Evolutionary conservation across 2,888 invertebrate genomes (phyloP).

Genomic region (Cistogaster globosa): DNA sequence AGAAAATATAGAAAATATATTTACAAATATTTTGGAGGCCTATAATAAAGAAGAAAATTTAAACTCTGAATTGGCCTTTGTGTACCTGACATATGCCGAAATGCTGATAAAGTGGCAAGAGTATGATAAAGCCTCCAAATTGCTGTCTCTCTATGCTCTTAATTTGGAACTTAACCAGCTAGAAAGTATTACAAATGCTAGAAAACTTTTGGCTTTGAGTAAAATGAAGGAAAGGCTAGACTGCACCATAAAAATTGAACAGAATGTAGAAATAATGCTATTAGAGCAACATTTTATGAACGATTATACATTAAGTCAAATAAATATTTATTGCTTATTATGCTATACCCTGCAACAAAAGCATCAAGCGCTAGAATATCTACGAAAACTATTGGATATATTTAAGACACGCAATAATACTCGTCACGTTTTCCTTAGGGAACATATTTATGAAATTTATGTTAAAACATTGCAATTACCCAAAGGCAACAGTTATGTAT

Average conservation of each 20-base stretch:
- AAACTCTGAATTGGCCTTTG: constrained; percentile 76
- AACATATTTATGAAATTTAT: constrained; percentile 83
- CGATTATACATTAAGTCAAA: constrained; percentile 75
- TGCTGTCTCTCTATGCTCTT: constrained; percentile 75
- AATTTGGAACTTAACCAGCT: constrained; percentile 43
- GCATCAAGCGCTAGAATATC: constrained; percentile 74
- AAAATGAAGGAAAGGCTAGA: constrained; percentile 73
- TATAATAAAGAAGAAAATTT: constrained; percentile 66
- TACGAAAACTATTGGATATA: constrained; percentile 73
- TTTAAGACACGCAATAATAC: constrained; percentile 72
- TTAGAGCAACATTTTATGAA: constrained; percentile 79
- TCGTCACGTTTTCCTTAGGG: constrained; percentile 79
- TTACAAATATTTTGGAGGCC: constrained; percentile 83
- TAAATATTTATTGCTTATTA: constrained; percentile 76
- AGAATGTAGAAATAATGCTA: constrained; percentile 75
- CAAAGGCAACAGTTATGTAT: constrained; percentile 78
- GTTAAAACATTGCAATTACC: constrained; percentile 76
- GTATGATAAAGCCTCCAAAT: constrained; percentile 73
- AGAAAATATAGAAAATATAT: constrained; percentile 77
- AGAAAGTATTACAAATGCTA: constrained; percentile 67
- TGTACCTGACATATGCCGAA: constrained; percentile 77
- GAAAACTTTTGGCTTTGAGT: constrained; percentile 74
- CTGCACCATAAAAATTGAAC: constrained; percentile 73
- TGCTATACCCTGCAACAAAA: constrained; percentile 74
- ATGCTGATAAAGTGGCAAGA: constrained; percentile 75